These are phyloP conservation scores for Temnothorax ravouxi DNA, from an alignment of 2,888 invertebrate genomes.

Conservation along the genomic window DNA sequence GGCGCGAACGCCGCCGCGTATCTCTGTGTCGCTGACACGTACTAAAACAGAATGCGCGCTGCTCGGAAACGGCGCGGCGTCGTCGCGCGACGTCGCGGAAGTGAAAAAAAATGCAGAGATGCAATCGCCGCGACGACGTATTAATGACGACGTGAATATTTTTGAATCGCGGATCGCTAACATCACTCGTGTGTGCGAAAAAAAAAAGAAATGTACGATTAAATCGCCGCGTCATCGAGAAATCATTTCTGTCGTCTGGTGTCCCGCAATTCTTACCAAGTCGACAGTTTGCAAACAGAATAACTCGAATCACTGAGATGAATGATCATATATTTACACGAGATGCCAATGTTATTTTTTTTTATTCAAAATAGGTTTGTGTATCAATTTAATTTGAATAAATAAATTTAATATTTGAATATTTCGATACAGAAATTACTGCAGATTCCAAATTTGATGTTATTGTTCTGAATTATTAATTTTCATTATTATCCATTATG, in stretches of 20 bases:
- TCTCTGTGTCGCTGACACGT: slow-evolving; percentile 72
- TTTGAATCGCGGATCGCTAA: slow-evolving; percentile 42
- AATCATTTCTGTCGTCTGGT: slow-evolving; percentile 18
- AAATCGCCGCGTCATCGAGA: slow-evolving; percentile 38
- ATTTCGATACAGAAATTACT: neutral
- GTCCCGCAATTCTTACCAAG: neutral
- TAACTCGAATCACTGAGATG: neutral
- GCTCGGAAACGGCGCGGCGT: slow-evolving; percentile 29
- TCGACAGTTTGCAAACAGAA: slow-evolving; percentile 9
- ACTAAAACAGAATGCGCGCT: slow-evolving; percentile 65
- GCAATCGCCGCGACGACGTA: slow-evolving; percentile 53
- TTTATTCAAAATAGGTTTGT: neutral
- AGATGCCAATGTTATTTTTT: neutral
- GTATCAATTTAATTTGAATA: neutral
- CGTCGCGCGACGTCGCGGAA: slow-evolving; percentile 62
- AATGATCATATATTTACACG: neutral
- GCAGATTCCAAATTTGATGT: neutral
- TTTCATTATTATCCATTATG: neutral
- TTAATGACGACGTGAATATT: slow-evolving; percentile 42
- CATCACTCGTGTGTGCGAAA: slow-evolving; percentile 18
- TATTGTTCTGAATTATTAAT: neutral
- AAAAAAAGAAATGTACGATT: slow-evolving; percentile 31
- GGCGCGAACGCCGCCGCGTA: slow-evolving; percentile 52
- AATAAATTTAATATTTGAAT: slow-evolving; percentile 17
- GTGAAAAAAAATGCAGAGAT: slow-evolving; percentile 62